A percentile compares a stretch with the other conserved stretches of the same genome.
These are phyloP conservation scores for Noctua janthina DNA, from an alignment of 2,888 invertebrate species.

Conservation along the genomic window DNA sequence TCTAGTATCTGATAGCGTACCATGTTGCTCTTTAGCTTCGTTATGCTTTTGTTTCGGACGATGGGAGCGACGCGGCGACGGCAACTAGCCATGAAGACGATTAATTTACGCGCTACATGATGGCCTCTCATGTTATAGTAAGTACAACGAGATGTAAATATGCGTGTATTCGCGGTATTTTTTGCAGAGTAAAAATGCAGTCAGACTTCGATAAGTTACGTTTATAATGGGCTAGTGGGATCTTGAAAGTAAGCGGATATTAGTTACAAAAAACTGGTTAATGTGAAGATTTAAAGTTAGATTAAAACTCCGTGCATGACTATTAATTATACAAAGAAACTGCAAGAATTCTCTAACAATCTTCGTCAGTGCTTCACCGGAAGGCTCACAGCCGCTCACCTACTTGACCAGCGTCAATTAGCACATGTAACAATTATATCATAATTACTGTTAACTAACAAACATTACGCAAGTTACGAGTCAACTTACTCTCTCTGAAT, in stretches of 20 bases:
- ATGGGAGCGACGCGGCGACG: constrained; percentile 65
- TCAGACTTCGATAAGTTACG: not conserved
- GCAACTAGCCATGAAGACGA: constrained; percentile 74
- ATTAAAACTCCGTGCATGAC: constrained; percentile 4
- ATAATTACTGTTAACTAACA: constrained; percentile 42
- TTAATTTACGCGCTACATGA: constrained; percentile 73
- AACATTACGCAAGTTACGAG: constrained; percentile 37
- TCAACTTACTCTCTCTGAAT: constrained; percentile 83
- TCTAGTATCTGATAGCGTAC: constrained; percentile 68
- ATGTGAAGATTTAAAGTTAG: constrained; percentile 5
- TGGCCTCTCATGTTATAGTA: constrained; percentile 53
- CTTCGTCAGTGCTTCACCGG: constrained; percentile 35
- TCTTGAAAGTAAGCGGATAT: constrained; percentile 23
- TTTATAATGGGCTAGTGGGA: not conserved
- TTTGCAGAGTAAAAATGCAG: constrained; percentile 16
- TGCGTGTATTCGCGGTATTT: constrained; percentile 44
- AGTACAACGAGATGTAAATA: constrained; percentile 43
- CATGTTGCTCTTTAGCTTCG: constrained; percentile 68
- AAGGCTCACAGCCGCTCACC: constrained; percentile 26
- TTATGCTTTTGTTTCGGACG: constrained; percentile 66
- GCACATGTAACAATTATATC: constrained; percentile 56
- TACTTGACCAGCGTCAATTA: constrained; percentile 46
- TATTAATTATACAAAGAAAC: constrained; percentile 34
- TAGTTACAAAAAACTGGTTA: constrained; percentile 3
- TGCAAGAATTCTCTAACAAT: not conserved